Percentiles rank a stretch among this genome's conserved stretches.
These are phyloP conservation scores for Megalurothrips usitatus DNA, from an alignment of 2,888 invertebrate genomes.

Conservation along the genomic window DNA sequence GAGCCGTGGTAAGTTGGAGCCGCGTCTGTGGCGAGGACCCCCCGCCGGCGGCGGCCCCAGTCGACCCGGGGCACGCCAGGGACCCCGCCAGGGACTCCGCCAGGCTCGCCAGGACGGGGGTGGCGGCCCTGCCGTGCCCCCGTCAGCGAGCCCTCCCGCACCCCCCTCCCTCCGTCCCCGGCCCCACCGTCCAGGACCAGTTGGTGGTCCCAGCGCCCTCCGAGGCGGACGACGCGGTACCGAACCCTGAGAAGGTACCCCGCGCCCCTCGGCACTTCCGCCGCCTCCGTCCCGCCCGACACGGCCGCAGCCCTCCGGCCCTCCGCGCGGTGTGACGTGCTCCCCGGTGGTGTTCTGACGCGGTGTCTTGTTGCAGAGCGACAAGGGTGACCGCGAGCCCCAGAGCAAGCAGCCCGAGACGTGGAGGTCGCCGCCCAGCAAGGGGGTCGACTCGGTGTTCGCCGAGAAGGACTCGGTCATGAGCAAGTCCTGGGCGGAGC, in stretches of 20 bases:
- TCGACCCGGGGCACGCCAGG: slow-evolving; percentile 54
- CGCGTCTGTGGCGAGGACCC: not conserved
- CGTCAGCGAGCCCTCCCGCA: slow-evolving; percentile 48
- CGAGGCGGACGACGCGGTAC: slow-evolving; percentile 44
- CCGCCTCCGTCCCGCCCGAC: not conserved
- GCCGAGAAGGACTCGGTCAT: not conserved
- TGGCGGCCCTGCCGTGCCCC: slow-evolving; percentile 51
- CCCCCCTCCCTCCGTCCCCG: slow-evolving; percentile 51
- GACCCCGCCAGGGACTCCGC: slow-evolving; percentile 47
- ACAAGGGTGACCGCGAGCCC: not conserved
- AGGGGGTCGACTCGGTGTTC: slow-evolving; percentile 35
- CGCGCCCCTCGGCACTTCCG: not conserved
- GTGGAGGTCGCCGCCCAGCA: slow-evolving; percentile 43
- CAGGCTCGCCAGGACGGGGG: slow-evolving; percentile 49
- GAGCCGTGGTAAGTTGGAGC: slow-evolving; percentile 14
- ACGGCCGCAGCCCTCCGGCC: not conserved
- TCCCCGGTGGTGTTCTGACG: not conserved
- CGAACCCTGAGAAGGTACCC: not conserved
- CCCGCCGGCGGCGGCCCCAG: slow-evolving; percentile 45
- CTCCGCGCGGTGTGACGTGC: not conserved
- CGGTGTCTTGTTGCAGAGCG: not conserved
- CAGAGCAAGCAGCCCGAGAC: not conserved
- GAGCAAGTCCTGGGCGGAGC: slow-evolving; percentile 8
- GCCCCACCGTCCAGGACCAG: slow-evolving; percentile 57
- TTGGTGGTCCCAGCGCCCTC: slow-evolving; percentile 54